Conservation (phyloP, 2,113 vertebrate genomes). For the Psilopsiagon aymara region DNA sequence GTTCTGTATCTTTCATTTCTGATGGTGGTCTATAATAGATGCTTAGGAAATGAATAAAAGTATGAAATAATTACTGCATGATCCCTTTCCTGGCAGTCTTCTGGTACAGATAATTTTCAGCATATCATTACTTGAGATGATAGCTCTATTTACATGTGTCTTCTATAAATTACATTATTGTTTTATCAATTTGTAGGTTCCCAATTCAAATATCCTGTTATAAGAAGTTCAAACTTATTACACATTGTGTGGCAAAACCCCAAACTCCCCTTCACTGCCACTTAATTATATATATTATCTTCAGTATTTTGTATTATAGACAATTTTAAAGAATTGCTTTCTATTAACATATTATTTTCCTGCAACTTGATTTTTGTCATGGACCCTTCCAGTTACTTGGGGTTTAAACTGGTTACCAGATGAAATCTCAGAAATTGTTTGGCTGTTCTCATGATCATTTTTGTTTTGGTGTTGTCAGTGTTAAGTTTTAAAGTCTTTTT, state of each 20-base stretch:
- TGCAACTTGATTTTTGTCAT: neutral
- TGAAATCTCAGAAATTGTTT: slow-evolving; percentile 16
- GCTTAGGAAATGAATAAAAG: neutral
- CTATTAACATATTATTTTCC: neutral
- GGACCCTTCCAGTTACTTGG: accelerated
- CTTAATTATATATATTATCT: neutral
- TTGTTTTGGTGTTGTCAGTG: neutral
- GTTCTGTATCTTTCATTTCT: neutral
- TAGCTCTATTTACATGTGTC: neutral
- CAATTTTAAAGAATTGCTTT: neutral
- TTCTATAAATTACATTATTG: neutral
- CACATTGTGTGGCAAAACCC: accelerated
- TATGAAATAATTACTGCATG: neutral
- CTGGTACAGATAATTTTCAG: neutral
- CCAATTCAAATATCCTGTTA: neutral
- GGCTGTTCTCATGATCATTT: neutral
- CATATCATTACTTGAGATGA: neutral
- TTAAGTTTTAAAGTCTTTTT: neutral
- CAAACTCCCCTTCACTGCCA: neutral
- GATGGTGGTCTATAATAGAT: neutral
- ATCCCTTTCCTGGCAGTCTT: neutral
- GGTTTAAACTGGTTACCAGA: neutral
- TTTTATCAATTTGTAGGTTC: neutral
- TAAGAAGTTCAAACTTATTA: neutral
- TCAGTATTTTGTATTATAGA: neutral